Conservation (phyloP, 2,797 vertebrate species). For the Pteronotus mesoamericanus region DNA sequence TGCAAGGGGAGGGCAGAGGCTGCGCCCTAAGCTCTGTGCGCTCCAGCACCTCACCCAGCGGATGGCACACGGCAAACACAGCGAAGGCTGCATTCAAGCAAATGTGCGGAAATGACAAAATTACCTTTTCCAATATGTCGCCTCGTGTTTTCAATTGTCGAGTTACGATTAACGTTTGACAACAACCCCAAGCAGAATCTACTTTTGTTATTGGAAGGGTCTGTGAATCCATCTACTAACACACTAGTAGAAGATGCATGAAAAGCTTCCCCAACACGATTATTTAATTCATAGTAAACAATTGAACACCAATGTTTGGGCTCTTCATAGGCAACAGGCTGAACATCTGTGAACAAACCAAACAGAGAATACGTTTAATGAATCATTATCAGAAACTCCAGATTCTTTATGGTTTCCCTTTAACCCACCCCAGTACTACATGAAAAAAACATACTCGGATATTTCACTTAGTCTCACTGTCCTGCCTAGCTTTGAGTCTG, state of each 20-base stretch:
- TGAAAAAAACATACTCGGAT: background rate
- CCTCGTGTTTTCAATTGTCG: slow-evolving; percentile 97
- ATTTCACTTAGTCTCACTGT: slow-evolving; percentile 18
- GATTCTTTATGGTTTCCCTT: background rate
- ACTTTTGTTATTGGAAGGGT: slow-evolving; percentile 98
- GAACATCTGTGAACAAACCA: slow-evolving; percentile 88
- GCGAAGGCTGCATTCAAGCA: background rate
- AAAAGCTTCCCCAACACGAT: slow-evolving; percentile 96
- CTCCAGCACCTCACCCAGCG: background rate
- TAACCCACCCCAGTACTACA: background rate
- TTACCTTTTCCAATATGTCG: slow-evolving; percentile 98
- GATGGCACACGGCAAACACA: background rate
- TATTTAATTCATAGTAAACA: slow-evolving; percentile 97
- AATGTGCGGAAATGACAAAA: background rate
- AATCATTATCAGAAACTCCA: background rate
- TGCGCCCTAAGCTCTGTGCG: background rate
- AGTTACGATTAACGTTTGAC: slow-evolving; percentile 97
- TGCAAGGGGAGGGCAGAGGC: background rate
- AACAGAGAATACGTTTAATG: slow-evolving; percentile 11
- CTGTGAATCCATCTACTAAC: slow-evolving; percentile 96
- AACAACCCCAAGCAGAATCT: slow-evolving; percentile 97
- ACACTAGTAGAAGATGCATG: slow-evolving; percentile 96
- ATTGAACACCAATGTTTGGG: slow-evolving; percentile 98
- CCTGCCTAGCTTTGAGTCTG: slow-evolving; percentile 12
- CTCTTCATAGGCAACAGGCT: slow-evolving; percentile 96